Evolutionary conservation across 2,797 vertebrate genomes (phyloP).

Genomic region (Notolabrus celidotus): DNA sequence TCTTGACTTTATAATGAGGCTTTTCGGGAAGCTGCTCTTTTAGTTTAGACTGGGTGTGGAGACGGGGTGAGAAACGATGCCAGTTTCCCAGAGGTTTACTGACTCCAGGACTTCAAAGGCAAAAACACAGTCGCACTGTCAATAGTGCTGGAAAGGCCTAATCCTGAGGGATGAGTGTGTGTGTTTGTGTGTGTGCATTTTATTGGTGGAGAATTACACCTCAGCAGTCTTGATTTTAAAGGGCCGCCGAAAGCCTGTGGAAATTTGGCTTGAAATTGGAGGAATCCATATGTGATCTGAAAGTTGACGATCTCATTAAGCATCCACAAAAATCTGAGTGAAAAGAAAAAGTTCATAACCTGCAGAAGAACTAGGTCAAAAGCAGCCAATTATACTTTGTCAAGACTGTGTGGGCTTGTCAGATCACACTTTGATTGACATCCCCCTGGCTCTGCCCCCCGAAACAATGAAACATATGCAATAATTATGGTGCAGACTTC

Average conservation of each 20-base stretch:
- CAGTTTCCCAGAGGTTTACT: slow-evolving; percentile 72
- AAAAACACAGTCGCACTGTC: slow-evolving; percentile 53
- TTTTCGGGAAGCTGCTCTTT: slow-evolving; percentile 63
- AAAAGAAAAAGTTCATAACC: no score
- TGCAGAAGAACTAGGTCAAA: no score
- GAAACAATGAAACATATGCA: no score
- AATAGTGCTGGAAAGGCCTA: slow-evolving; percentile 54
- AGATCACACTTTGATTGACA: no score
- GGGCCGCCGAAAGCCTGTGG: background rate
- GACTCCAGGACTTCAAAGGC: slow-evolving; percentile 75
- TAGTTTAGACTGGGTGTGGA: slow-evolving; percentile 49
- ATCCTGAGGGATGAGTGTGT: slow-evolving; percentile 49
- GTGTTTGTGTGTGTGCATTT: slow-evolving; percentile 21
- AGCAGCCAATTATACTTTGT: no score
- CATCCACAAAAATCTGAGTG: no score
- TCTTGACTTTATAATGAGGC: slow-evolving; percentile 64
- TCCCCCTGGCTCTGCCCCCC: no score
- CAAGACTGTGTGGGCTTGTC: no score
- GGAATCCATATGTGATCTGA: background rate
- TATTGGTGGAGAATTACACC: slow-evolving; percentile 18
- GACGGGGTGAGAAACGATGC: slow-evolving; percentile 48
- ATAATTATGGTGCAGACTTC: no score
- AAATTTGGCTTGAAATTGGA: background rate
- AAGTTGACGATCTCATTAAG: background rate
- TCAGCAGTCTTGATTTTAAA: slow-evolving; percentile 19